These are phyloP conservation scores for Perodicticus potto DNA, from an alignment of 2,797 vertebrate genomes.

Conservation along the genomic window DNA sequence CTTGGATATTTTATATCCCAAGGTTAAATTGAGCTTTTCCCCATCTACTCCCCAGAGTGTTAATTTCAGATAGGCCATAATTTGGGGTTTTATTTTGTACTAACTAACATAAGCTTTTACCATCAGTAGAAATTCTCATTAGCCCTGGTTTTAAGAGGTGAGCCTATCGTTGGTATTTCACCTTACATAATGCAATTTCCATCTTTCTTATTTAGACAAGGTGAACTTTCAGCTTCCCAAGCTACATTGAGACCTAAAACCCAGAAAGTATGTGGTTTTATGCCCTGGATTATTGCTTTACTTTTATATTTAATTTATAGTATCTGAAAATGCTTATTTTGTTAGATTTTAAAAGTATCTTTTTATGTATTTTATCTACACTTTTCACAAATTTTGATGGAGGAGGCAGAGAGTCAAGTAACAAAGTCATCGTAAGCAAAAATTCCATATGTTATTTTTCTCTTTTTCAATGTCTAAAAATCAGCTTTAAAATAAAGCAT, in stretches of 20 bases:
- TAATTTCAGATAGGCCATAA: not conserved
- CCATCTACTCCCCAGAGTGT: not conserved
- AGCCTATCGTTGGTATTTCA: not conserved
- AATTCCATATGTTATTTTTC: slow-evolving; percentile 3
- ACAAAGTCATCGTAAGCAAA: not conserved
- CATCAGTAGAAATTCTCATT: not conserved
- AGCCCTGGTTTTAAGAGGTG: not conserved
- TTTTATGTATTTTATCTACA: not conserved
- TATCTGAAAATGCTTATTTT: not conserved
- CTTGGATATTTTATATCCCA: not conserved
- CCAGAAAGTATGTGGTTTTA: not conserved
- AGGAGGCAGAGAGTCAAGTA: not conserved
- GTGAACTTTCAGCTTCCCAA: not conserved
- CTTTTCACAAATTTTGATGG: not conserved
- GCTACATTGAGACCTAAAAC: not conserved
- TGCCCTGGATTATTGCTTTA: not conserved
- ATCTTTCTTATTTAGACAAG: not conserved
- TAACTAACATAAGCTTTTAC: not conserved
- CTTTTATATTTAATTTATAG: not conserved
- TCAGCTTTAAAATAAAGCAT: not conserved
- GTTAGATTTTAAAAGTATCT: not conserved
- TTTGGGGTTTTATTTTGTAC: not conserved
- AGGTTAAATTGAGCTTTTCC: not conserved
- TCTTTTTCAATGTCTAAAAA: not conserved
- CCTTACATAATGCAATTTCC: not conserved